Base-by-base conservation (phyloP, 2,797 vertebrate species). In the Micromesistius poutassou region DNA sequence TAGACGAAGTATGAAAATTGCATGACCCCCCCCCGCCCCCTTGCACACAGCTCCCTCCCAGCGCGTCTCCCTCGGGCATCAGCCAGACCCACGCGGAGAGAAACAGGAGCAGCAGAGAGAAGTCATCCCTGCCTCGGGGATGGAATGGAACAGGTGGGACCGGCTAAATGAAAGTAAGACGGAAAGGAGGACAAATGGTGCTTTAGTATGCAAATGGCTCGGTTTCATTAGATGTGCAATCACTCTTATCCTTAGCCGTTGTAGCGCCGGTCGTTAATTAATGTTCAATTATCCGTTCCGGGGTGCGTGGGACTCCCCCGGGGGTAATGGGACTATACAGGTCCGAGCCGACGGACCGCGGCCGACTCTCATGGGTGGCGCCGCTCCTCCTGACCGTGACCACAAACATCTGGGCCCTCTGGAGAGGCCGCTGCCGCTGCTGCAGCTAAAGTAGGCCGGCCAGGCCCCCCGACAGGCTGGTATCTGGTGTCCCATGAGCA, bases 261-360 rank as follows among this genome's bases (percentile, higher is more conserved):
- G 82, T 79, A 85, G 77, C 82, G 84, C 79, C 74, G 71, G 73
- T 82, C 33, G 79, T 86, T 88, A 88, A 89, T 88, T 84, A 86
- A 87, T 83, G 79, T 82, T 88, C 76, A 86, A 83, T 89, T 89
- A 88, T 89, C 87, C 86, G 87, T 86, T 76, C 3, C n/a, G 36
- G 80, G 79, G 81, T 78, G 79, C 71, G 75, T 80, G 84, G 75
- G 85, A 85, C 89, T 89, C 86, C 89, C 80, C 82, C 71, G 55
- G 79, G 75, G 83, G 74, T 87, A 86, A 85, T 84, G 74, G 83
- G 80, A 78, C 87, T 86, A 85, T 81, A 83, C 88, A 84, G 83
- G 70, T 30, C 25, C 28, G 30, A 30, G 30, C 30, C 83, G 82
- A 83, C 80, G 79, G 68, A 77, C 42, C 78, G 74, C 82, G 38